These are phyloP conservation scores for Pipistrellus kuhlii DNA, from an alignment of 2,797 vertebrate genomes.

Conservation along the genomic window DNA sequence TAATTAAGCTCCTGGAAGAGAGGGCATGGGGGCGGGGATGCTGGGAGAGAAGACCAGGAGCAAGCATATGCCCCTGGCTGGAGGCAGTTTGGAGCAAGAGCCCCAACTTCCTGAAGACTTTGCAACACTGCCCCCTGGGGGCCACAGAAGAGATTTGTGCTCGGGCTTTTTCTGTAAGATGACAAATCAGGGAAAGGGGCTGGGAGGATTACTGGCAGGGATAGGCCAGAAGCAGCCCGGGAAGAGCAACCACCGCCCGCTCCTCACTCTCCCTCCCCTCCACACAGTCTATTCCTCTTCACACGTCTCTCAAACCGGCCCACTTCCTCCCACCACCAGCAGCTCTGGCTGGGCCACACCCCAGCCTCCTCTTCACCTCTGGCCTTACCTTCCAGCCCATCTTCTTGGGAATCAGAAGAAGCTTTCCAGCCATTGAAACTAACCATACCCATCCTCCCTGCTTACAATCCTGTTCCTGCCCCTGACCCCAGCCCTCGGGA, in stretches of 20 bases:
- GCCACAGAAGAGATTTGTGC: not conserved
- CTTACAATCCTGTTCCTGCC: not conserved
- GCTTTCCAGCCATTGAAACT: not conserved
- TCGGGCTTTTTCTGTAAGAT: not conserved
- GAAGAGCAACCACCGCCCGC: not conserved
- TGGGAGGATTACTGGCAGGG: not conserved
- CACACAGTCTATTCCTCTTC: not conserved
- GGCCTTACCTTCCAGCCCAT: not conserved
- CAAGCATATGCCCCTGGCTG: not conserved
- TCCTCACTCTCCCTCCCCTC: not conserved
- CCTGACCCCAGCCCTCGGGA: not conserved
- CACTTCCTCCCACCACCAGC: not conserved
- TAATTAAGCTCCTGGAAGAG: slow-evolving; percentile 40
- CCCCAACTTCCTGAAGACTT: slow-evolving; percentile 29
- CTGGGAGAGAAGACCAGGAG: not conserved
- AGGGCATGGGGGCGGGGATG: not conserved
- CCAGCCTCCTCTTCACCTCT: not conserved
- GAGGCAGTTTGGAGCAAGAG: not conserved
- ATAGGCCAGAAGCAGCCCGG: not conserved
- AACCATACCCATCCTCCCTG: not conserved
- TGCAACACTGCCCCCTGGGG: slow-evolving; percentile 72
- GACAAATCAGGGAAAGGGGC: not conserved
- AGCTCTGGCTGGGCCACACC: not conserved
- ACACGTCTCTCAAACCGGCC: not conserved
- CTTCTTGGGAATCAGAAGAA: not conserved